Conservation (phyloP, 2,797 vertebrate genomes). For the Gallinago solitaria region DNA sequence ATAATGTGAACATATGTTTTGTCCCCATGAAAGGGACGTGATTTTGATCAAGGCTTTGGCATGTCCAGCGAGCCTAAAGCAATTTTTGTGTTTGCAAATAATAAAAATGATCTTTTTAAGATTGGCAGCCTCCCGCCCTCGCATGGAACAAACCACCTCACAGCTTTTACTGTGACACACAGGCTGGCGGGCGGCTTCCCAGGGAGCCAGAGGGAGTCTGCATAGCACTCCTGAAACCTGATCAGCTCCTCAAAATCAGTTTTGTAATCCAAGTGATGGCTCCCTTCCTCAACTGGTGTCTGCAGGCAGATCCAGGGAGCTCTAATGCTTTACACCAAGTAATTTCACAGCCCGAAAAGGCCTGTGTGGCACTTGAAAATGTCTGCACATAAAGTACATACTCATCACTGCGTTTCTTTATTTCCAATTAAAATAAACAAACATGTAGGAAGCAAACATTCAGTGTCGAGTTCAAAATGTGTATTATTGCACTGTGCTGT, state of each 20-base stretch:
- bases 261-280: background rate
- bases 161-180: background rate
- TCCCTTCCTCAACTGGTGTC: background rate
- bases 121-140: background rate
- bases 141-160: background rate
- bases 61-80: slow-evolving; percentile 18
- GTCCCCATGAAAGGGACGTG: slow-evolving; percentile 19
- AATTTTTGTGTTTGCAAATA: slow-evolving; percentile 43
- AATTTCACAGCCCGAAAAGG: background rate
- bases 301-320: background rate
- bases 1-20: slow-evolving; percentile 53
- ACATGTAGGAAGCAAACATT: background rate
- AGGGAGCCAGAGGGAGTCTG: background rate
- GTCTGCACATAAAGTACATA: background rate
- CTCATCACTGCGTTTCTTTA: background rate
- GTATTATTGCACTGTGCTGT: background rate
- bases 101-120: slow-evolving; percentile 16
- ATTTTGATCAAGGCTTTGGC: slow-evolving; percentile 69
- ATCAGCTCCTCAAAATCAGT: background rate
- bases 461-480: background rate
- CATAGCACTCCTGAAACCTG: background rate
- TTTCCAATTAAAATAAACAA: slow-evolving; percentile 9
- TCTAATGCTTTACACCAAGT: background rate
- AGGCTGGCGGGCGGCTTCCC: background rate
- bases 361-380: background rate